phyloP scores from a whole-genome alignment of 2,888 invertebrate genomes.

The Gibbula magus region DNA sequence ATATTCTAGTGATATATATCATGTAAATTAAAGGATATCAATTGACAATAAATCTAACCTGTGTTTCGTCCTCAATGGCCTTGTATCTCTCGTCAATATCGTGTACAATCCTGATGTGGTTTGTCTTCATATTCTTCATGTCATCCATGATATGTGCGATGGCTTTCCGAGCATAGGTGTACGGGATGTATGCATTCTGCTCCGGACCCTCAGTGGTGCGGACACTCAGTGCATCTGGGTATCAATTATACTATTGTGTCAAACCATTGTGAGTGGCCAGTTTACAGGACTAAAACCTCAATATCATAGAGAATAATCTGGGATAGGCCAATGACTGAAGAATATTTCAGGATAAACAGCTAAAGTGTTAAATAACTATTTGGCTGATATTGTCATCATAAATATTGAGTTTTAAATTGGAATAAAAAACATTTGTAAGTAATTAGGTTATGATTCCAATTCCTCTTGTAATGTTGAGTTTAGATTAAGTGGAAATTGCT shows the following conservation, averaged over 20 bases:
- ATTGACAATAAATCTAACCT: conserved; percentile 45
- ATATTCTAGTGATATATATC: neutral
- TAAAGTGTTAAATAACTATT: neutral
- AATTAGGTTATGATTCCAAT: no score
- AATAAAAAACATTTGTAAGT: no score
- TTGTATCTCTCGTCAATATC: conserved; percentile 69
- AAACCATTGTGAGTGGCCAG: no score
- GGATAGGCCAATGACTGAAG: no score
- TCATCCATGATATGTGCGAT: conserved; percentile 69
- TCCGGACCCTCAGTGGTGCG: conserved; percentile 42
- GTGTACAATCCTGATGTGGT: conserved; percentile 67
- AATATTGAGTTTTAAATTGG: no score
- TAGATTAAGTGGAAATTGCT: no score
- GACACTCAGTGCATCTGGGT: conserved; percentile 27
- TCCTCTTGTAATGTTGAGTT: no score
- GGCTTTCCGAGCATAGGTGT: conserved; percentile 65
- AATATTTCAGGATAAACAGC: no score
- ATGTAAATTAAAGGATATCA: neutral
- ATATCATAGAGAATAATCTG: no score
- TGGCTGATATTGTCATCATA: neutral
- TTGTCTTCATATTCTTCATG: conserved; percentile 71
- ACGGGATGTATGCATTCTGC: conserved; percentile 72
- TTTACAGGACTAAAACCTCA: neutral
- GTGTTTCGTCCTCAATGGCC: conserved; percentile 70
- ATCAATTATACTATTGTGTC: neutral